These are phyloP conservation scores for Leptothorax acervorum DNA, from an alignment of 2,888 invertebrate genomes.

Conservation along the genomic window DNA sequence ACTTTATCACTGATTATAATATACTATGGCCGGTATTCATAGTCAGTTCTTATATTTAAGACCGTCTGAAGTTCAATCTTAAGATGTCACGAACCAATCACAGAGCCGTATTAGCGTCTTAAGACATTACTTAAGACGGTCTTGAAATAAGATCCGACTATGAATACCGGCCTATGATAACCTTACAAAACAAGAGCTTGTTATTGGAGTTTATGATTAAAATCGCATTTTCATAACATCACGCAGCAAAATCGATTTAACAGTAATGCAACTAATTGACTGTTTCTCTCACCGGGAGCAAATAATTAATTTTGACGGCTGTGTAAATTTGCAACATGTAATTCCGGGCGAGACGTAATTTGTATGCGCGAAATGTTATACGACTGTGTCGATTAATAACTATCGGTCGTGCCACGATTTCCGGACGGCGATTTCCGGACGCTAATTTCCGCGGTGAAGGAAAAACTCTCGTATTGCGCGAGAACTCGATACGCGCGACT, in stretches of 20 bases:
- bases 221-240: constrained; percentile 30
- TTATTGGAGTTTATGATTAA: constrained; percentile 14
- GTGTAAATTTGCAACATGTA: constrained; percentile 26
- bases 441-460: constrained; percentile 68
- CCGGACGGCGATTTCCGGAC: constrained; percentile 66
- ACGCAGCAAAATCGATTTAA: constrained; percentile 25
- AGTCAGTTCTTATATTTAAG: too few relatives aligned
- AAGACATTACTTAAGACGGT: too few relatives aligned
- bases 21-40: neutral
- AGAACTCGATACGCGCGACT: constrained; percentile 29
- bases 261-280: constrained; percentile 44
- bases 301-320: constrained; percentile 42
- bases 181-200: neutral
- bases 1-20: neutral
- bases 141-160: too few relatives aligned
- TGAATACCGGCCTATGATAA: neutral
- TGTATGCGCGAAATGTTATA: constrained; percentile 28
- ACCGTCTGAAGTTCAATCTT: too few relatives aligned
- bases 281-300: constrained; percentile 24
- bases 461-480: constrained; percentile 4
- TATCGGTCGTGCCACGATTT: constrained; percentile 69
- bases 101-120: too few relatives aligned
- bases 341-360: constrained; percentile 31
- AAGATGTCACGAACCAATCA: too few relatives aligned
- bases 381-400: constrained; percentile 55